Conservation (phyloP, 2,888 invertebrate genomes). For the Diaphora mendica region DNA sequence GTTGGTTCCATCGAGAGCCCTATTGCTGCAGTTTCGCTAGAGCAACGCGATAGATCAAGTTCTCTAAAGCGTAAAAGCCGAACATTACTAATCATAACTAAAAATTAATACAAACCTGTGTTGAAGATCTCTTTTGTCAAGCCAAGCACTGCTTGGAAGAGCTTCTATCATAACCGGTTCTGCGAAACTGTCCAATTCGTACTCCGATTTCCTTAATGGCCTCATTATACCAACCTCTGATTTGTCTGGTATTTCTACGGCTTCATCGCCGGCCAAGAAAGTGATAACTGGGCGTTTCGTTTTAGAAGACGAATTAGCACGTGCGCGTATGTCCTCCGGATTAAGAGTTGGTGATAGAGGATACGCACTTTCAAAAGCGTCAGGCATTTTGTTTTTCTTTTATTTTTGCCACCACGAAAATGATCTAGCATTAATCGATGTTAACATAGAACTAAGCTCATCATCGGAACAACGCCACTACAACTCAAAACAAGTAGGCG, state of each 20-base stretch:
- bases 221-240: constrained; percentile 74
- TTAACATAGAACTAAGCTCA: constrained; percentile 55
- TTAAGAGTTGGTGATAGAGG: constrained; percentile 82
- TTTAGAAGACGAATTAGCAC: constrained; percentile 85
- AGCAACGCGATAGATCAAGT: neutral
- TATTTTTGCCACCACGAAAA: constrained; percentile 24
- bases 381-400: constrained; percentile 80
- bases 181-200: constrained; percentile 86
- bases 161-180: constrained; percentile 80
- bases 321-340: constrained; percentile 85
- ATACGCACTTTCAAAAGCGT: constrained; percentile 85
- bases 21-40: neutral
- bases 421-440: constrained; percentile 44
- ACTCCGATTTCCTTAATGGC: constrained; percentile 77
- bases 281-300: constrained; percentile 74
- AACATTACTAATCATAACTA: neutral
- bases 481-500: constrained; percentile 59
- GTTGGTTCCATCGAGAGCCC: too few relatives aligned
- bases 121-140: constrained; percentile 85
- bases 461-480: constrained; percentile 39
- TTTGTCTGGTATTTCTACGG: constrained; percentile 81
- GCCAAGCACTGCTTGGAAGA: constrained; percentile 70
- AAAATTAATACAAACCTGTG: constrained; percentile 83
- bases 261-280: constrained; percentile 76
- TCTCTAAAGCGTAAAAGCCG: neutral